These are phyloP conservation scores for Indicator maculatus DNA, from an alignment of 2,113 vertebrate species.

Conservation along the genomic window DNA sequence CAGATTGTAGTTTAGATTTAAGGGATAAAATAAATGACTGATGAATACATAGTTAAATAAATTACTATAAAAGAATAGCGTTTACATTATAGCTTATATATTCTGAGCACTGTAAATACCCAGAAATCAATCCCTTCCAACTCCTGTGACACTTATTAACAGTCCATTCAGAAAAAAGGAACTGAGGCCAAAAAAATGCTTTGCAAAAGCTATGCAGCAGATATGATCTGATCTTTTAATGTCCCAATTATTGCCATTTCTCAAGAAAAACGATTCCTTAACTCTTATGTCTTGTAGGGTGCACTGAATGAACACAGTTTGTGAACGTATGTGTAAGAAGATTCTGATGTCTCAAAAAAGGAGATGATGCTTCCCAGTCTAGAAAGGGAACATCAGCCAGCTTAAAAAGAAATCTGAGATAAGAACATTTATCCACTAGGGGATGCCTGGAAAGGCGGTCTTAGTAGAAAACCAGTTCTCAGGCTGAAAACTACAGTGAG, in stretches of 20 bases:
- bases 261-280: neutral
- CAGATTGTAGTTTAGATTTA: neutral
- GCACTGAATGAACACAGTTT: neutral
- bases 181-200: neutral
- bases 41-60: neutral
- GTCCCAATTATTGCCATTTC: accelerated
- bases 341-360: neutral
- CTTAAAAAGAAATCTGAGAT: neutral
- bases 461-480: accelerated
- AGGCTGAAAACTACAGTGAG: neutral
- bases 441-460: neutral
- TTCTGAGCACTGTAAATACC: neutral
- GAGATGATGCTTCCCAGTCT: neutral
- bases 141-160: neutral
- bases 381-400: neutral
- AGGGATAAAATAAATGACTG: neutral
- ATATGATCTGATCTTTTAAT: accelerated
- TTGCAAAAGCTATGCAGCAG: neutral
- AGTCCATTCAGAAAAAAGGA: neutral
- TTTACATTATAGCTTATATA: neutral
- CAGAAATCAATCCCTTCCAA: neutral
- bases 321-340: neutral
- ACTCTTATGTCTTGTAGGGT: neutral
- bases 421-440: neutral
- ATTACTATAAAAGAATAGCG: neutral